Base-by-base conservation (phyloP, 1,140 invertebrate genomes). In the Panagrolaimus sp. region DNA sequence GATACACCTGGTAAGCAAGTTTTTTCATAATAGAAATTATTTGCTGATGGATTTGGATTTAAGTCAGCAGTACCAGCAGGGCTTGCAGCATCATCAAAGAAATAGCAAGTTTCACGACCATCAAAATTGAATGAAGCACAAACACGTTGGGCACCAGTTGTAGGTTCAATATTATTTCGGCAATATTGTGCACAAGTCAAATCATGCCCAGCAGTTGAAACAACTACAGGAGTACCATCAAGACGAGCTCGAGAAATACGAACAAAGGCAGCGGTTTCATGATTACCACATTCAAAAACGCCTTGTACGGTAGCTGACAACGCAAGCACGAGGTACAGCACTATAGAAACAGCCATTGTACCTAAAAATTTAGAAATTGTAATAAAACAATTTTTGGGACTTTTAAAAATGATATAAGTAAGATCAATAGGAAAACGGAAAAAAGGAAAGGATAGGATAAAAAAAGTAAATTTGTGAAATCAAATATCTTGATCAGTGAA, bases 1-100 rank as follows among this genome's bases (percentile, higher is more conserved):
- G 76, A 75, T 8, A 82, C 80, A 25, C 71, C 78, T 23, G 80
- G 80, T 45, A 82, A 65, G 64, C 80, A 82, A 45, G 80, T 82
- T 71, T 82, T 82, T 70, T 82, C 80, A 51, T 82, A 82, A 72
- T 82, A 82, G 69, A 82, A 82, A 65, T 82, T 82, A 72, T 82
- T 82, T 27, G 80, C 80, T 23, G 77, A 80, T 27, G 80, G 80
- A 63, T 83, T 83, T 11, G 81, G 75, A 43, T 81, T 78, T 44
- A 81, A 67, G 31, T 81, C 68, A 64, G 76, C 76, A 16, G 76
- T 71, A 9, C 78, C 79, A 38, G 74, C 72, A 47, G 72, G 73
- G 48, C 66, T 79, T 31, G 80, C 80, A 42, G 80, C 80, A 72
- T 82, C 80, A 67, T 82, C 80, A 68, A 82, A 82, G 71, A 82